phyloP scores from a whole-genome alignment of 2,888 invertebrate species.

The Plemyria rubiginata region DNA sequence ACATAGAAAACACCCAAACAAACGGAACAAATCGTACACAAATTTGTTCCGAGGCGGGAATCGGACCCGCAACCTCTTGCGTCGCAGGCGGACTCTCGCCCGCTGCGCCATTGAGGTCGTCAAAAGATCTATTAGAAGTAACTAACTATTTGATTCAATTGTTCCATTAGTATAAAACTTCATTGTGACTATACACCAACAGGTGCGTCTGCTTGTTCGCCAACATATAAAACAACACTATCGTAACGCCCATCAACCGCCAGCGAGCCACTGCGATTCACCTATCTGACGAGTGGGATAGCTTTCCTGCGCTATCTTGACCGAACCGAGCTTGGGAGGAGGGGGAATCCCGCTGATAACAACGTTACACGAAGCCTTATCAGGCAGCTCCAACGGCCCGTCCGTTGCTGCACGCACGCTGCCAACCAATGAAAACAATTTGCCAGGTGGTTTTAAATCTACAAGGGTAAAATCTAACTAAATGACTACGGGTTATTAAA shows the following conservation, averaged over 20 bases:
- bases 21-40: too few relatives aligned
- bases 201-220: background rate
- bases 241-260: background rate
- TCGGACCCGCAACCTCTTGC: too few relatives aligned
- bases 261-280: conserved; percentile 1
- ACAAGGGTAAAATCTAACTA: conserved; percentile 1
- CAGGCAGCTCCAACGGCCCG: conserved; percentile 22
- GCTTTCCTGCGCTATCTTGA: conserved; percentile 26
- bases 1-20: too few relatives aligned
- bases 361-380: conserved; percentile 37
- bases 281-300: conserved; percentile 18
- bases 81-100: too few relatives aligned
- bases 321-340: conserved; percentile 15
- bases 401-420: conserved; percentile 39
- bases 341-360: conserved; percentile 21
- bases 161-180: too few relatives aligned
- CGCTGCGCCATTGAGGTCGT: too few relatives aligned
- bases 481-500: background rate
- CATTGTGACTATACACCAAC: background rate
- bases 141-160: too few relatives aligned
- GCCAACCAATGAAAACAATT: conserved; percentile 32
- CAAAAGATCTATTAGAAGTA: too few relatives aligned
- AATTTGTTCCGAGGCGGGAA: too few relatives aligned
- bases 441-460: conserved; percentile 17
- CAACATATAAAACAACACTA: background rate